Percentiles rank a stretch among this genome's conserved stretches.
Evolutionary conservation across 2,888 invertebrate genomes (phyloP).

Genomic region (Drosophila mettleri): DNA sequence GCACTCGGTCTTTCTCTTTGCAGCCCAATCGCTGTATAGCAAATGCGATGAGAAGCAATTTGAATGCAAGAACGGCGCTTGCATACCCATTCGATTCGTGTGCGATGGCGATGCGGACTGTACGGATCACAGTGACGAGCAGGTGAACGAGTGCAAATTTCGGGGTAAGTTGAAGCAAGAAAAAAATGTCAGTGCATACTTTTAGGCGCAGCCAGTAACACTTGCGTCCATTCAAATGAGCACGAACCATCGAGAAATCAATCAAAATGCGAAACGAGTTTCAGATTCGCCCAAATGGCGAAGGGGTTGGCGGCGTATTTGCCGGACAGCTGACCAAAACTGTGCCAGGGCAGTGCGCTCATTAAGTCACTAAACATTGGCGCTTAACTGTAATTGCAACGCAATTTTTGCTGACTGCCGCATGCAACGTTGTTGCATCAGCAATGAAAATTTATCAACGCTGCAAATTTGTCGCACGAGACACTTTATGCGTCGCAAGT

Average conservation of each 20-base stretch:
- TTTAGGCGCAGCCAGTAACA: conserved; percentile 53
- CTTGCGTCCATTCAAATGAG: conserved; percentile 49
- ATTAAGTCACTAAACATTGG: conserved; percentile 62
- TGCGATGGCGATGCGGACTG: conserved; percentile 94
- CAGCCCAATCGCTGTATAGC: conserved; percentile 77
- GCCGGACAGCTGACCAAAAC: conserved; percentile 60
- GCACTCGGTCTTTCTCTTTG: conserved; percentile 24
- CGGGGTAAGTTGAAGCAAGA: conserved; percentile 79
- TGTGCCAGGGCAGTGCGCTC: conserved; percentile 74
- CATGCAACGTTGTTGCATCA: conserved; percentile 76
- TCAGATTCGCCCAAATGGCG: conserved; percentile 34
- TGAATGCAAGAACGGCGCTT: conserved; percentile 90
- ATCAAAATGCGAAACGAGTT: conserved; percentile 66
- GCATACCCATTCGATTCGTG: conserved; percentile 91
- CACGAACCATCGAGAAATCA: conserved; percentile 27
- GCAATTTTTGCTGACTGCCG: conserved; percentile 73
- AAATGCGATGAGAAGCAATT: conserved; percentile 88
- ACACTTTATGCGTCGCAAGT: conserved; percentile 71
- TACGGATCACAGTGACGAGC: conserved; percentile 93
- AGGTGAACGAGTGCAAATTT: conserved; percentile 90
- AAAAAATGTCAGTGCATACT: conserved; percentile 47
- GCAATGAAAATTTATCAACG: conserved; percentile 66
- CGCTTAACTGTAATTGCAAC: conserved; percentile 64
- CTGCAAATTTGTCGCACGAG: conserved; percentile 67
- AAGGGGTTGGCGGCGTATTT: background rate